Evolutionary conservation across 92 coral and sea anemone species (phyloP).

Genomic region (Porites lobata): DNA sequence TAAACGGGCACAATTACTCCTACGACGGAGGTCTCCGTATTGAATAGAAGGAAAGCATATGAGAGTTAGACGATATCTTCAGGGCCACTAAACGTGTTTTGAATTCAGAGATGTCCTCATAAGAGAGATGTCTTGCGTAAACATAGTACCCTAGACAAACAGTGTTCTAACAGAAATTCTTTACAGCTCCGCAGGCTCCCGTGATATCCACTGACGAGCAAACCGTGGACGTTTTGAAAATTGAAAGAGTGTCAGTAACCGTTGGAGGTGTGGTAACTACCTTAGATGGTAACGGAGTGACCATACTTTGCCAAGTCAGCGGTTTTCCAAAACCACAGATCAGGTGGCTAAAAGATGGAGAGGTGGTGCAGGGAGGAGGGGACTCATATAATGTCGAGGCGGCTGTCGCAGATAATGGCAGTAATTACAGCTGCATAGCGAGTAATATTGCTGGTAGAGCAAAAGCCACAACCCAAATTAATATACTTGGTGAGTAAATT

Average conservation of each 20-base stretch:
- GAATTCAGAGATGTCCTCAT: too few species aligned
- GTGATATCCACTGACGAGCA: constrained; percentile 4
- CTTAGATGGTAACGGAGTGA: constrained; percentile 73
- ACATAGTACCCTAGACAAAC: neutral
- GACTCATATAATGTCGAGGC: constrained; percentile 39
- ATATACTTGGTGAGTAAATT: constrained; percentile 11
- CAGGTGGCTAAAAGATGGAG: constrained; percentile 82
- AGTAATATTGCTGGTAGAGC: constrained; percentile 73
- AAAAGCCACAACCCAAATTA: constrained; percentile 57
- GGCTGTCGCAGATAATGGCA: constrained; percentile 61
- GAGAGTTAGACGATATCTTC: too few species aligned
- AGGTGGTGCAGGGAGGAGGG: constrained; percentile 47
- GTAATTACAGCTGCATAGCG: constrained; percentile 86
- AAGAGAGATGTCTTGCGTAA: too few species aligned
- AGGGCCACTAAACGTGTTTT: too few species aligned
- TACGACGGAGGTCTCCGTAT: too few species aligned
- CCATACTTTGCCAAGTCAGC: constrained; percentile 74
- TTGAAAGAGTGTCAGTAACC: constrained; percentile 48
- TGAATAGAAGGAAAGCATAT: too few species aligned
- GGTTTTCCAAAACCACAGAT: constrained; percentile 86
- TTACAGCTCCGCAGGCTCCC: constrained; percentile 21
- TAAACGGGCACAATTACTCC: too few species aligned
- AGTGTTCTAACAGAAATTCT: neutral
- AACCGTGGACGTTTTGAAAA: constrained; percentile 54
- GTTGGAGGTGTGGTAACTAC: constrained; percentile 77